Evolutionary conservation across 64 coral and sea anemone genomes (phyloP).

Genomic region (Stichodactyla helianthus): DNA sequence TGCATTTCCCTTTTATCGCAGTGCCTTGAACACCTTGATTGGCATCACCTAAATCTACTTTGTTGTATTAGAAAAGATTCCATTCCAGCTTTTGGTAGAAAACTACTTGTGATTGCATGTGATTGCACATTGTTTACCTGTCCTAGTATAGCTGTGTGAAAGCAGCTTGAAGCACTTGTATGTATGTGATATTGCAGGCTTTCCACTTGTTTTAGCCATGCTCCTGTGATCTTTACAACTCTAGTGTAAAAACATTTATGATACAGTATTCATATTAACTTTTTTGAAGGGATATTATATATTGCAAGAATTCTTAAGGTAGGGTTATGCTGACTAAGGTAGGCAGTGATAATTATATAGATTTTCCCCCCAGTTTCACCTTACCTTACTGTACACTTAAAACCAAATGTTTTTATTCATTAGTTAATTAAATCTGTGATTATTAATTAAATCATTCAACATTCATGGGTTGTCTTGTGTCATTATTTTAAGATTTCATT

Average conservation of each 20-base stretch:
- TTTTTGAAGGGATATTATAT: neutral
- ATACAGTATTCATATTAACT: neutral
- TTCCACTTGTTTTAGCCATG: neutral
- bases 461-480: neutral
- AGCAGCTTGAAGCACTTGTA: too few relatives aligned
- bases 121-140: too few relatives aligned
- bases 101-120: too few relatives aligned
- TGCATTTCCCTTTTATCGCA: too few relatives aligned
- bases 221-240: neutral
- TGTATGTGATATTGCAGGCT: too few relatives aligned
- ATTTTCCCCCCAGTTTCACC: too few relatives aligned
- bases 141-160: too few relatives aligned
- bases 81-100: too few relatives aligned
- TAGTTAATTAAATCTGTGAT: neutral
- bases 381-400: neutral
- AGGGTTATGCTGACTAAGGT: neutral
- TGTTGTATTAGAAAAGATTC: too few relatives aligned
- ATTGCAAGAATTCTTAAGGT: neutral
- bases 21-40: too few relatives aligned
- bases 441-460: neutral
- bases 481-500: neutral
- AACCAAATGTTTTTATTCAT: neutral
- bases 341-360: neutral
- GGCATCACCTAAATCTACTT: too few relatives aligned
- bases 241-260: neutral